A percentile compares a stretch with the other conserved stretches of the same genome.
phyloP scores from a whole-genome alignment of 2,888 invertebrate species.

The Steromphala cineraria region DNA sequence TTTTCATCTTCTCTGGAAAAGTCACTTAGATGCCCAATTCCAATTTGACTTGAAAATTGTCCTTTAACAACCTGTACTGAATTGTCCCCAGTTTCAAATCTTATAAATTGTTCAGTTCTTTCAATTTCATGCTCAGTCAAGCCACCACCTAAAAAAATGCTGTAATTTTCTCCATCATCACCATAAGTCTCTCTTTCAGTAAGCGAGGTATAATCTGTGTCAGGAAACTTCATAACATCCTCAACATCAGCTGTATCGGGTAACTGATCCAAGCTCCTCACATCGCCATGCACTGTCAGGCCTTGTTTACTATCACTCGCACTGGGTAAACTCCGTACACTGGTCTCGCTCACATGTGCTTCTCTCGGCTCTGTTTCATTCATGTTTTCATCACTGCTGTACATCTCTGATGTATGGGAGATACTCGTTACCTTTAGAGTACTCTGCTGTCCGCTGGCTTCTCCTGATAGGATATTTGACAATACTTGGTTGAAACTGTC shows the following conservation, averaged over 20 bases:
- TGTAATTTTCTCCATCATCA: neutral
- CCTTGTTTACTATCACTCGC: neutral
- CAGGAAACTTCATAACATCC: neutral
- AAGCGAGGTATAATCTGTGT: neutral
- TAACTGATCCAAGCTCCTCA: neutral
- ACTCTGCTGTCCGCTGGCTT: too few species aligned
- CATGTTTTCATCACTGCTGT: neutral
- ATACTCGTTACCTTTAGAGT: neutral
- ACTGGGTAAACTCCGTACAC: conserved; percentile 5
- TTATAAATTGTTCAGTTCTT: too few species aligned
- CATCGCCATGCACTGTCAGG: neutral
- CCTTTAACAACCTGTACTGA: too few species aligned
- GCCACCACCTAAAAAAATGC: conserved; percentile 16
- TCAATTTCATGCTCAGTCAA: neutral
- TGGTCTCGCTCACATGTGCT: neutral
- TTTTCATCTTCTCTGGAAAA: too few species aligned
- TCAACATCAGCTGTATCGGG: neutral
- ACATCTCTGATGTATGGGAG: neutral
- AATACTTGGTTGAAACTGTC: too few species aligned
- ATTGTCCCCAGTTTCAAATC: too few species aligned
- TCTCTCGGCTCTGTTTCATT: too few species aligned
- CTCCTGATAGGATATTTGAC: too few species aligned
- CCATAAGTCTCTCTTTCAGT: neutral
- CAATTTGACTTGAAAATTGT: too few species aligned
- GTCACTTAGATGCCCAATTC: too few species aligned